These are phyloP conservation scores for Centropus bengalensis DNA, from an alignment of 2,113 vertebrate species.

Conservation along the genomic window DNA sequence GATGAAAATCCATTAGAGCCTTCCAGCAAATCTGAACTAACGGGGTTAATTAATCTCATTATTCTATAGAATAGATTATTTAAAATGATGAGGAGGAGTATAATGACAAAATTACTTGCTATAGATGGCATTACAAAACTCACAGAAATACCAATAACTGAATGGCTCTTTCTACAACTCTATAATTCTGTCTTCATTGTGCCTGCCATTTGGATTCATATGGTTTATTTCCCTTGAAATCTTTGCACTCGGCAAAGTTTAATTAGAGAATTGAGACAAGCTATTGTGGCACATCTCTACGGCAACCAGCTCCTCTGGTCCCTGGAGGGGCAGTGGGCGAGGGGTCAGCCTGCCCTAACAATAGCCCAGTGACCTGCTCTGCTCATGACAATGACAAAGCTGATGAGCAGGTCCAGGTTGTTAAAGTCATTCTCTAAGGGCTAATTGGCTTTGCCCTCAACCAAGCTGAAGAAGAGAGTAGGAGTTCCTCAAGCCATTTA, in stretches of 20 bases:
- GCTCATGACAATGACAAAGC: background rate
- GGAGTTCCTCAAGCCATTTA: background rate
- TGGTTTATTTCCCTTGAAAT: background rate
- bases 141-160: background rate
- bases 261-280: background rate
- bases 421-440: background rate
- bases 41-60: slow-evolving; percentile 33
- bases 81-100: background rate
- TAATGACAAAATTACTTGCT: slow-evolving; percentile 2
- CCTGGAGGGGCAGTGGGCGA: background rate
- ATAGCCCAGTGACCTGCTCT: background rate
- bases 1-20: slow-evolving; percentile 7
- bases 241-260: background rate
- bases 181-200: background rate
- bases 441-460: background rate
- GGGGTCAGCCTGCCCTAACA: background rate
- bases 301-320: background rate
- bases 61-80: slow-evolving; percentile 6
- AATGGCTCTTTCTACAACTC: background rate
- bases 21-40: slow-evolving; percentile 24
- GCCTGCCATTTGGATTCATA: background rate
- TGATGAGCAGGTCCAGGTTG: background rate
- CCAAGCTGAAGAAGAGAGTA: background rate
- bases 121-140: background rate
- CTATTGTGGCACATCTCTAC: background rate